Evolutionary conservation across 2,888 invertebrate genomes (phyloP), one percentile per base, ranked within the genome.

Genomic region (Eupithecia centaureata): DNA sequence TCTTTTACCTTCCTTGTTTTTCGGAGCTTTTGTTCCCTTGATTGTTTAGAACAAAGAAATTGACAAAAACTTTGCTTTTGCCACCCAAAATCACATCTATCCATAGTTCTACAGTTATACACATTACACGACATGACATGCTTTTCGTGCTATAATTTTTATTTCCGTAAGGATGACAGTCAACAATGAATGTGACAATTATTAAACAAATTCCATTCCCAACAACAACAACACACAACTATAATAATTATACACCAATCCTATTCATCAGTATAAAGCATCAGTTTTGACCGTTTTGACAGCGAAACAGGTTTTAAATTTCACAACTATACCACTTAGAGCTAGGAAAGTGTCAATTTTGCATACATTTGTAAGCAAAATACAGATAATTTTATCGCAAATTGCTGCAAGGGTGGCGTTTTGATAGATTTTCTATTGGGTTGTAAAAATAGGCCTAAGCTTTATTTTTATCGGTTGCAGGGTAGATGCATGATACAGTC

Each of bases 341-440:
- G 33, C 60, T 32, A 64, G 28, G 54, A 70, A 63, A 67, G 70
- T 65, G 70, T 65, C 71, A 67, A 65, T 67, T 73, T 65, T 38
- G 63, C 42, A 60, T 65, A 63, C 33, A 71, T 72, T 72, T 68
- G 64, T 51, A 56, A 35, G 32, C 63, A 51, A 67, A 71, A 70
- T 71, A 70, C 28, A 60, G 54, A 71, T 74, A 71, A 71, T 73
- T 68, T 67, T 10, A 63, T 70, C 65, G 67, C 68, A 73, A 74
- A 69, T 72, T 57, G 35, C 13, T 63, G 22, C 22, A 18, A 35
- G 61, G 67, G 74, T 67, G 73, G 60, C 65, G 51, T 25, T 67
- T 70, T 73, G 73, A 74, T 70, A 60, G 61, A 73, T 72, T 67
- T 60, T 22, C 61, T 56, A 51, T 25, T 56, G 32, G 47, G 47